Evolutionary conservation across 2,797 vertebrate species (phyloP).

Genomic region (Mareca strepera): DNA sequence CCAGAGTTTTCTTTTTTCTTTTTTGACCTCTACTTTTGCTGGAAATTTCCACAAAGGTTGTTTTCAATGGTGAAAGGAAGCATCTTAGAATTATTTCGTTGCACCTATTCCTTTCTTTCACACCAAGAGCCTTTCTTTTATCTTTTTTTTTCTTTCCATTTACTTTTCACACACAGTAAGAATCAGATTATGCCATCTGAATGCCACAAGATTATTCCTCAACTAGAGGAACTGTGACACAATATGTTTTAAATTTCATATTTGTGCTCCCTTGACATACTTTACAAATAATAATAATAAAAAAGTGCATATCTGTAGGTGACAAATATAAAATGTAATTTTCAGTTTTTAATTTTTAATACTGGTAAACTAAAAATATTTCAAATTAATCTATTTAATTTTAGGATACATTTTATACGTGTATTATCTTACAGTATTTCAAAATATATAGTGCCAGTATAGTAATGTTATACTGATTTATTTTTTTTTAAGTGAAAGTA

Average conservation of each 20-base stretch:
- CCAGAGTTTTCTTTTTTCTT: too few relatives aligned
- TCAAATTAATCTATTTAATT: neutral
- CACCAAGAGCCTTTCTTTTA: neutral
- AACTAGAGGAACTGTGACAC: neutral
- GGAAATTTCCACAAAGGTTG: neutral
- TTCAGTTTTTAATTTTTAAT: neutral
- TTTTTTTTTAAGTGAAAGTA: fast-evolving
- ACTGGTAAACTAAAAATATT: neutral
- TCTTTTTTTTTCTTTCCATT: neutral
- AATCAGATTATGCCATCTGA: neutral
- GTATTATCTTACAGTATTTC: neutral
- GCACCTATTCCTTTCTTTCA: neutral
- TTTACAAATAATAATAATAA: neutral
- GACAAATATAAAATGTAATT: neutral
- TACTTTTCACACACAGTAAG: neutral
- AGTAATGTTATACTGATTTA: neutral
- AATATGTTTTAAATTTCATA: neutral
- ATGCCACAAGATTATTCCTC: neutral
- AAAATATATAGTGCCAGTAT: neutral
- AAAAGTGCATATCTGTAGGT: neutral
- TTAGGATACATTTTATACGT: neutral
- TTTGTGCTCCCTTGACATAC: neutral
- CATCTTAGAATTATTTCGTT: neutral
- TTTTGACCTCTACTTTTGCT: neutral
- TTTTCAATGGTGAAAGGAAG: neutral